Percentiles rank a stretch among this genome's conserved stretches.
Evolutionary conservation across 2,113 vertebrate species (phyloP).

Genomic region (Charina bottae): DNA sequence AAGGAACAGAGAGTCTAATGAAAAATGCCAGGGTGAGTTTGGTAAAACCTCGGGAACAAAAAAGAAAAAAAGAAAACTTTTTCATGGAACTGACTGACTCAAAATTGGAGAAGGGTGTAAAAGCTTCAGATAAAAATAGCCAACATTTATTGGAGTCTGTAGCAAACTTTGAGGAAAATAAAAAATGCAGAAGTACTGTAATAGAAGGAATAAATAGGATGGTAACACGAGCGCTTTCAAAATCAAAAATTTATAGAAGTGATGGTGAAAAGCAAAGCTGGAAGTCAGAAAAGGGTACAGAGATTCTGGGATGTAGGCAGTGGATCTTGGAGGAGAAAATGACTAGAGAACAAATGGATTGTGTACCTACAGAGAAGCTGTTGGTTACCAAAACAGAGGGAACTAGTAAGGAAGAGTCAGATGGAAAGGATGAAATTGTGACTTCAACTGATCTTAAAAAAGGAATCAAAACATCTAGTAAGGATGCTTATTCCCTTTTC

Average conservation of each 20-base stretch:
- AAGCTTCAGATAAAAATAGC: not conserved
- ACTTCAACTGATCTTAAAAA: conserved; percentile 32
- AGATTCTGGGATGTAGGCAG: not conserved
- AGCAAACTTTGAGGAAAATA: not conserved
- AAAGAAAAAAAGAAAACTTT: not conserved
- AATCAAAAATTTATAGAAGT: conserved; percentile 29
- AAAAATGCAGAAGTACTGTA: not conserved
- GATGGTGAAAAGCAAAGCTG: not conserved
- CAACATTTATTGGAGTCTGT: not conserved
- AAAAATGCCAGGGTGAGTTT: not conserved
- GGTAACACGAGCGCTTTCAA: conserved; percentile 25
- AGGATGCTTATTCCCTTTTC: conserved; percentile 20
- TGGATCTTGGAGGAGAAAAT: accelerated
- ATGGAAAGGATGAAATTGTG: conserved; percentile 18
- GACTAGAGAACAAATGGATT: not conserved
- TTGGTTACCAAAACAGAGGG: conserved; percentile 7
- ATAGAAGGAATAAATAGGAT: conserved; percentile 20
- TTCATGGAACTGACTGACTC: not conserved
- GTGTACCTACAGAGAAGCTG: not conserved
- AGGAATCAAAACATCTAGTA: conserved; percentile 29
- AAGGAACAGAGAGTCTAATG: not conserved
- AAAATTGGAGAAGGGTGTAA: not conserved
- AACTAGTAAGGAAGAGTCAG: not conserved
- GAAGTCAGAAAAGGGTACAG: not conserved
- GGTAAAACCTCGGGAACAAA: not conserved